Evolutionary conservation across 2,113 vertebrate genomes (phyloP).

Genomic region (Boulengeromyrus knoepffleri): DNA sequence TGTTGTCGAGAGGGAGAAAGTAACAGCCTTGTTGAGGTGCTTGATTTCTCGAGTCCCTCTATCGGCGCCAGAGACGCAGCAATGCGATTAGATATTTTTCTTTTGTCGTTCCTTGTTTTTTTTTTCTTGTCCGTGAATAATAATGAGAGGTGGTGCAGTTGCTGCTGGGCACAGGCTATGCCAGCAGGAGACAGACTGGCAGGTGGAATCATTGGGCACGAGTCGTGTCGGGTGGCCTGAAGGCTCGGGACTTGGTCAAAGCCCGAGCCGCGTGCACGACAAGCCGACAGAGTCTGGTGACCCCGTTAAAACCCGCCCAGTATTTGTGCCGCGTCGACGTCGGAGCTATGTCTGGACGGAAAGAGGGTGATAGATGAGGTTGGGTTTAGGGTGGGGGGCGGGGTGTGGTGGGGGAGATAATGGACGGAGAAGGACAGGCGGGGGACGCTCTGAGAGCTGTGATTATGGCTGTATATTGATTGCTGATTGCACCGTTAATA

Average conservation of each 20-base stretch:
- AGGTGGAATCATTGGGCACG: neutral
- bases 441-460: conserved; percentile 34
- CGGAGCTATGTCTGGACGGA: conserved; percentile 53
- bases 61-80: neutral
- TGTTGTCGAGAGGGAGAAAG: conserved; percentile 3
- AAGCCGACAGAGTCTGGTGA: conserved; percentile 25
- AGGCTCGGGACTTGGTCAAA: conserved; percentile 20
- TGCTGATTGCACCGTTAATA: conserved; percentile 57
- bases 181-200: neutral
- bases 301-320: conserved; percentile 49
- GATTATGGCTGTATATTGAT: conserved; percentile 48
- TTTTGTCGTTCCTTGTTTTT: neutral
- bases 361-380: conserved; percentile 50
- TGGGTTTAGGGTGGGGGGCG: conserved; percentile 35
- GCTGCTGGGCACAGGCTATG: neutral
- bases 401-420: conserved; percentile 34
- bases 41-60: neutral
- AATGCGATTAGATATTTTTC: neutral
- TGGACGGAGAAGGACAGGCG: conserved; percentile 28
- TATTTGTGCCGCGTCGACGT: conserved; percentile 53
- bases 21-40: neutral
- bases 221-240: conserved; percentile 10
- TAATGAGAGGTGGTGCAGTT: neutral
- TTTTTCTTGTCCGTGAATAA: neutral
- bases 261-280: conserved; percentile 31